Conservation (phyloP, 2,888 invertebrate genomes). For the Pachliopta kotzebuea region DNA sequence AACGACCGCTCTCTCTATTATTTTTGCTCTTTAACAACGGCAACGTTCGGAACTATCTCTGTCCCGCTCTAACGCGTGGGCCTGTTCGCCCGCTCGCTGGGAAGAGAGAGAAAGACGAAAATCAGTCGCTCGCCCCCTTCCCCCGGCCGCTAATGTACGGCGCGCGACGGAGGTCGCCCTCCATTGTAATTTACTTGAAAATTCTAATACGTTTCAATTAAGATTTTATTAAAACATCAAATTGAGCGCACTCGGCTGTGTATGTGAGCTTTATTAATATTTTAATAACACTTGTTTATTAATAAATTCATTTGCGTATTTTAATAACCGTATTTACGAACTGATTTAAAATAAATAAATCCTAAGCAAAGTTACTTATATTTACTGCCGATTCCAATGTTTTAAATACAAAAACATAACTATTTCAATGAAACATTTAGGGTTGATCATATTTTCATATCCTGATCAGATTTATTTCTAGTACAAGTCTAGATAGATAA, state of each 20-base stretch:
- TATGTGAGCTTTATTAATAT: conserved; percentile 64
- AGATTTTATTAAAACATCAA: conserved; percentile 70
- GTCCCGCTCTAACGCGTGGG: conserved; percentile 59
- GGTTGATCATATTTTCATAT: too few species aligned
- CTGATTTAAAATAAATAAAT: too few species aligned
- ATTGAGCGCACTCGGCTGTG: conserved; percentile 56
- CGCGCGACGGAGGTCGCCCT: conserved; percentile 62
- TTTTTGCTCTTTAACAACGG: conserved; percentile 79
- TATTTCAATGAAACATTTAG: too few species aligned
- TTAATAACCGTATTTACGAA: conserved; percentile 16
- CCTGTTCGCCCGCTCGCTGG: conserved; percentile 47
- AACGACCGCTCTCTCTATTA: conserved; percentile 80
- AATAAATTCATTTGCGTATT: conserved; percentile 28
- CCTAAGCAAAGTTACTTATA: too few species aligned
- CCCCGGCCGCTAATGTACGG: conserved; percentile 68
- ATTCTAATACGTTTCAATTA: conserved; percentile 78
- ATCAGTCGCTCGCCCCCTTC: conserved; percentile 66
- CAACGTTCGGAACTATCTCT: conserved; percentile 75
- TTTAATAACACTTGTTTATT: conserved; percentile 54
- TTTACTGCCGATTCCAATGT: too few species aligned
- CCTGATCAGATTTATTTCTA: too few species aligned
- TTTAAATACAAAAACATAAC: too few species aligned
- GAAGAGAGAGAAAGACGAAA: conserved; percentile 73
- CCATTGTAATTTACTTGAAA: conserved; percentile 73
- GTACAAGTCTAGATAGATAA: too few species aligned